Evolutionary conservation across 2,888 invertebrate genomes (phyloP), one percentile per base, ranked within the genome.

Genomic region (Ophioninae sp.): DNA sequence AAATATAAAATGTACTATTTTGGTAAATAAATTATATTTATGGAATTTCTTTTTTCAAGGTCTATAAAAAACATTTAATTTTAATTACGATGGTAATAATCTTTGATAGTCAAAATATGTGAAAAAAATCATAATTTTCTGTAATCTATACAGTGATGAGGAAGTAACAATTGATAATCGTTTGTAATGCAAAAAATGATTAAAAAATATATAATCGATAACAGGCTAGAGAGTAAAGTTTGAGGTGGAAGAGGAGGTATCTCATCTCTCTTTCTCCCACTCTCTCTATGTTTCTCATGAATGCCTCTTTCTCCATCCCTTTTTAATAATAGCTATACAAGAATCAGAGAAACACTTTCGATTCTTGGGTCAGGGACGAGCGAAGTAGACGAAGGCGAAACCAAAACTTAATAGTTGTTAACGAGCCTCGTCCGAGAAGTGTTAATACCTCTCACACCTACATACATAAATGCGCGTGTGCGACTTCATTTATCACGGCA

Each of bases 341-440:
- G 83, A 81, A 85, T 71, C 64, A 83, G 81, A 84, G 85, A 85
- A 85, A 87, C 86, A 89, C 88, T 89, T 89, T 89, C 88, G 86
- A 88, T 88, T 88, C 86, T 88, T 86, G 88, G 88, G 89, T 88
- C 89, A 89, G 85, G 89, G 89, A 85, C 88, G 79, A 76, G 59
- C 81, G 77, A 85, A 86, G 85, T 81, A 85, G 83, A 79, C 85
- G 83, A 82, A 84, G 86, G 85, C 85, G 87, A 87, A 86, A 87
- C 85, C 86, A 74, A 85, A 87, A 85, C 51, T 63, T 22, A 56
- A 56, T 56, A 59, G n/a, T 6, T 37, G 39, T 65, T 56, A 75
- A 56, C 44, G 30, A 63, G 44, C 51, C 51, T 63, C 44, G 9
- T 44, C 59, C 59, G 20, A 72, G 23, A 61, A 41, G 39, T 41